phyloP scores from a whole-genome alignment of 1,140 invertebrate genomes.

The Leptonema lineaticorne region DNA sequence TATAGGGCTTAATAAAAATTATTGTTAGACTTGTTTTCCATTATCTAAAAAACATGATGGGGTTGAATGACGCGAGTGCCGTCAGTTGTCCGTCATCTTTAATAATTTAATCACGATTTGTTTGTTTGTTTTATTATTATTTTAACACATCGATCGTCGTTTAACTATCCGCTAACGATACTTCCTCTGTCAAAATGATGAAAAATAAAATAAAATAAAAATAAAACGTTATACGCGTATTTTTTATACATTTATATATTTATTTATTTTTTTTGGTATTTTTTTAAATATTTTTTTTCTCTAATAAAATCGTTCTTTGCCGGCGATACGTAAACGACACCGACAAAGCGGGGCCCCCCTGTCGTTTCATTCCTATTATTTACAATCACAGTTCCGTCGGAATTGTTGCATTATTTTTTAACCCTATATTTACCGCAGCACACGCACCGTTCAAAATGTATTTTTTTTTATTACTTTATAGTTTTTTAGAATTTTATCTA shows the following conservation, averaged over 20 bases:
- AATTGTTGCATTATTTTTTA: slow-evolving; percentile 21
- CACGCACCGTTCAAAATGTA: slow-evolving; percentile 34
- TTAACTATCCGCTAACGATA: too few species aligned
- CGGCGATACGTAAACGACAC: too few species aligned
- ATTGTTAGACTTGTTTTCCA: slow-evolving; percentile 39
- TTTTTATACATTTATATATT: too few species aligned
- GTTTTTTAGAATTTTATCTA: slow-evolving; percentile 42
- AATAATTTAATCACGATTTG: neutral
- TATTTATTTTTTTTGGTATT: neutral
- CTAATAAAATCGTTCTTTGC: too few species aligned
- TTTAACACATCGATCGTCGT: too few species aligned
- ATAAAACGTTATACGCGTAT: too few species aligned
- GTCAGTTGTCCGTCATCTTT: slow-evolving; percentile 20
- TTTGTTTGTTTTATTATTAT: neutral
- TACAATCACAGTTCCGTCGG: slow-evolving; percentile 41
- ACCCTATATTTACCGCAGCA: slow-evolving; percentile 19
- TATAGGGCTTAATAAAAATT: slow-evolving; percentile 41
- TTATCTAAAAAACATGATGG: slow-evolving; percentile 30
- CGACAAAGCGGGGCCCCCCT: slow-evolving; percentile 25
- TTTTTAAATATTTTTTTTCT: neutral
- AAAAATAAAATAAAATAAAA: too few species aligned
- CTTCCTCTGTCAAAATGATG: too few species aligned
- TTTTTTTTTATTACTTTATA: slow-evolving; percentile 27
- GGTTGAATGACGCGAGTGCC: slow-evolving; percentile 27
- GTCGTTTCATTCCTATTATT: slow-evolving; percentile 39